Conservation (phyloP, 2,113 vertebrate genomes). For the Engraulis encrasicolus region DNA sequence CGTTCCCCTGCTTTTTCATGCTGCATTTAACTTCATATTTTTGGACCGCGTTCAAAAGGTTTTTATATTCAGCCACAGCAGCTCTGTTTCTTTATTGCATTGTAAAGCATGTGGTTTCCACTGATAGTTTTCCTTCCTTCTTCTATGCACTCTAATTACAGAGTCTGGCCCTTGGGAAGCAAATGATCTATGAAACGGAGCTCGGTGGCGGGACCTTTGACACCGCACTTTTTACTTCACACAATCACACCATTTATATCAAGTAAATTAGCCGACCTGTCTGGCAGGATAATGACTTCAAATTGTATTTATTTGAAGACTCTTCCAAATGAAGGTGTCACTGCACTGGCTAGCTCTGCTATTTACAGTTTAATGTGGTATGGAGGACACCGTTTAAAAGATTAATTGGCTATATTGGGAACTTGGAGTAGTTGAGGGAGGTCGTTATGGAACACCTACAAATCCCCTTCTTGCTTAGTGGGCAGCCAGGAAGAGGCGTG, state of each 20-base stretch:
- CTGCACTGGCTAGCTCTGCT: neutral
- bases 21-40: neutral
- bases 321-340: neutral
- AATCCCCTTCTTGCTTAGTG: too few species aligned
- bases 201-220: neutral
- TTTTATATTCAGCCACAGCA: neutral
- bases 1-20: neutral
- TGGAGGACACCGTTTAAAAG: constrained; percentile 2
- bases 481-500: too few species aligned
- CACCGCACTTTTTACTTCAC: neutral
- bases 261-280: neutral
- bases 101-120: constrained; percentile 1
- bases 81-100: neutral
- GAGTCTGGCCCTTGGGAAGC: neutral
- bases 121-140: neutral
- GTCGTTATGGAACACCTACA: neutral
- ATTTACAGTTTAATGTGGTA: neutral
- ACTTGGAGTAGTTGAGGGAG: neutral
- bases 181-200: neutral
- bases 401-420: neutral
- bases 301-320: neutral
- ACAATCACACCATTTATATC: neutral
- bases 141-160: neutral
- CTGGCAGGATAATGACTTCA: neutral
- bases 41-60: neutral